Percentiles rank a stretch among this genome's conserved stretches.
phyloP scores from a whole-genome alignment of 2,797 vertebrate genomes.

The Coranthus polyacanthus region DNA sequence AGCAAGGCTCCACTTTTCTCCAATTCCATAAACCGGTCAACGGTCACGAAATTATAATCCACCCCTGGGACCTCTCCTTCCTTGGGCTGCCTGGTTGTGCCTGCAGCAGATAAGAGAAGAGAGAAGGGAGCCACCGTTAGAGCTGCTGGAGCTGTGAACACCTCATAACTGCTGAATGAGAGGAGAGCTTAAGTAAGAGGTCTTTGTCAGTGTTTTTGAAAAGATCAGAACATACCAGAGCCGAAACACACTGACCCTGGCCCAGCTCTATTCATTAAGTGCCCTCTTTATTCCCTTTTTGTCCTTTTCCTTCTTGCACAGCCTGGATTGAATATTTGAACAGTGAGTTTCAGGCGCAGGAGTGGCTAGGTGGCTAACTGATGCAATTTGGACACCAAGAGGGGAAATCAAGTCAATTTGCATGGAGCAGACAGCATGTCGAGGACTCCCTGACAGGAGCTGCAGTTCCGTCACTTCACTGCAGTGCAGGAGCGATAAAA shows the following conservation, averaged over 20 bases:
- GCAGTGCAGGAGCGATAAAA: slow-evolving; percentile 11
- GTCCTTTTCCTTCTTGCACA: slow-evolving; percentile 11
- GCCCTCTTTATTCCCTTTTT: slow-evolving; percentile 32
- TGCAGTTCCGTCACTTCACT: slow-evolving; percentile 31
- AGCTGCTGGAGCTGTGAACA: slow-evolving; percentile 20
- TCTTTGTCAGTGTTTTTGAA: slow-evolving; percentile 32
- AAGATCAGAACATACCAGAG: slow-evolving; percentile 32
- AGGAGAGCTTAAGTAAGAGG: slow-evolving; percentile 19
- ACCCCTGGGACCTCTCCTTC: slow-evolving; percentile 99
- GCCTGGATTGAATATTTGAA: slow-evolving; percentile 42
- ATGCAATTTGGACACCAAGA: slow-evolving; percentile 73
- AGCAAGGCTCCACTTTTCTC: slow-evolving; percentile 97
- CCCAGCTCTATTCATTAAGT: slow-evolving; percentile 29
- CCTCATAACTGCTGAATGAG: slow-evolving; percentile 34
- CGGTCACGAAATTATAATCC: slow-evolving; percentile 98
- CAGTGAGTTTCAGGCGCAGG: slow-evolving; percentile 8
- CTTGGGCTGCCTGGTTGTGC: slow-evolving; percentile 98
- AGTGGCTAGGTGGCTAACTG: slow-evolving; percentile 63
- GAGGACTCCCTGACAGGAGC: slow-evolving; percentile 49
- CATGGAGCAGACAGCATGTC: slow-evolving; percentile 54
- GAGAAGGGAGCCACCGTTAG: slow-evolving; percentile 29
- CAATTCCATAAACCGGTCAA: slow-evolving; percentile 98
- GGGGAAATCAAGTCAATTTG: slow-evolving; percentile 67
- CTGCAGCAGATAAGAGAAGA: slow-evolving; percentile 78
- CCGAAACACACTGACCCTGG: slow-evolving; percentile 40